Conservation (phyloP, 2,797 vertebrate species). For the Pelochelys cantorii region DNA sequence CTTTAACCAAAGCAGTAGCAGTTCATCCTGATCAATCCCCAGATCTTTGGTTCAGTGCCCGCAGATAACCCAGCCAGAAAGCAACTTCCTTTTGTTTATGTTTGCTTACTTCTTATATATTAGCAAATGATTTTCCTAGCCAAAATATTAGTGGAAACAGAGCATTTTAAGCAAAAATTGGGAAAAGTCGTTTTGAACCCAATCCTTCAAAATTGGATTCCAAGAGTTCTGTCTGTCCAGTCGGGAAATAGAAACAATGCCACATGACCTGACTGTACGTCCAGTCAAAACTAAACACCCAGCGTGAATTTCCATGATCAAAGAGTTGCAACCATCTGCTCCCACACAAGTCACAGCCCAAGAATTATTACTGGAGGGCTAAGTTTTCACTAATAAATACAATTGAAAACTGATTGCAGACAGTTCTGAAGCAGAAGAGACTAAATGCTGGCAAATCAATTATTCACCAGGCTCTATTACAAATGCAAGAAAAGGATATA, state of each 20-base stretch:
- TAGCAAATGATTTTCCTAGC: constrained; percentile 17
- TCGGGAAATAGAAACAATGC: constrained; percentile 10
- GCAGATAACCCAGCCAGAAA: background rate
- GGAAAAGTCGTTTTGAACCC: constrained; percentile 2
- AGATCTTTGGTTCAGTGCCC: background rate
- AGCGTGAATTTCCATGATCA: constrained; percentile 40
- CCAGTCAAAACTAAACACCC: constrained; percentile 50
- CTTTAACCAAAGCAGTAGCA: background rate
- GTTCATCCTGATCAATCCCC: rapidly evolving
- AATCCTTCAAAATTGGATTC: constrained; percentile 12
- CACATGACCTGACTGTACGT: background rate
- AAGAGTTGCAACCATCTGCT: background rate
- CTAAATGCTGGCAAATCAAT: constrained; percentile 60
- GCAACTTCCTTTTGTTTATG: constrained; percentile 2
- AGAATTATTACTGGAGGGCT: constrained; percentile 24
- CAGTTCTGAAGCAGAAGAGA: constrained; percentile 24
- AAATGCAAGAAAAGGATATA: constrained; percentile 44
- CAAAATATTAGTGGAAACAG: background rate
- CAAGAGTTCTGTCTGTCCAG: constrained; percentile 5
- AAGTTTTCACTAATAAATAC: constrained; percentile 41
- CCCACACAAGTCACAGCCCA: background rate
- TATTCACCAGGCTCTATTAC: constrained; percentile 54
- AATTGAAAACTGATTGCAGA: constrained; percentile 17
- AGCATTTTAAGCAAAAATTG: background rate
- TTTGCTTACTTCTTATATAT: background rate